Percentiles rank a stretch among this genome's conserved stretches.
Conservation (phyloP, 2,113 vertebrate genomes). For the Ptilorrhoa leucosticta region DNA sequence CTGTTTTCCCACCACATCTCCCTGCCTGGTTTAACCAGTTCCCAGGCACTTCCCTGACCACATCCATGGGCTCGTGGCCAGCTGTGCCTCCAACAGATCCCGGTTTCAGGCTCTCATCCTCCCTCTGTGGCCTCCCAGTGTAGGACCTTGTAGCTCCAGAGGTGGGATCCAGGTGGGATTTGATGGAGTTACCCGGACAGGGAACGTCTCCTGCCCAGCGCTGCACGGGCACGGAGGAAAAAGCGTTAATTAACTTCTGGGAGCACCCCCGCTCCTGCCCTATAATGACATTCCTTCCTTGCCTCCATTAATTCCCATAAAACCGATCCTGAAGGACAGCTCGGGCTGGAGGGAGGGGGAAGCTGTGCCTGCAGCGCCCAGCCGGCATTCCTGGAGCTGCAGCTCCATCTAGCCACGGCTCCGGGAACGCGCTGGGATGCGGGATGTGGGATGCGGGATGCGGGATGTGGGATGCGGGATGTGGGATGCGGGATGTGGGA, state of each 20-base stretch:
- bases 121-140: background rate
- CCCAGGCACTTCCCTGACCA: rapidly evolving
- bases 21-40: background rate
- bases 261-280: background rate
- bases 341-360: background rate
- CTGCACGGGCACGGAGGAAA: rapidly evolving
- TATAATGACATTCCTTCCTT: background rate
- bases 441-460: rapidly evolving
- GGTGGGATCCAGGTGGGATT: background rate
- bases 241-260: background rate
- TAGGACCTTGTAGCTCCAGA: rapidly evolving
- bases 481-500: rapidly evolving
- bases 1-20: background rate
- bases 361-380: background rate
- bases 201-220: background rate
- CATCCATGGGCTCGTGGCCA: rapidly evolving
- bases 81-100: rapidly evolving
- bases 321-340: background rate
- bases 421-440: background rate
- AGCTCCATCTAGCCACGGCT: slow-evolving; percentile 65
- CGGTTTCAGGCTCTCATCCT: rapidly evolving
- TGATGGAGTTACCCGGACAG: background rate
- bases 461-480: rapidly evolving
- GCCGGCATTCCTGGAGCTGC: slow-evolving; percentile 62
- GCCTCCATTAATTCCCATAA: background rate